Percentiles rank a stretch among this genome's conserved stretches.
phyloP scores from a whole-genome alignment of 2,113 vertebrate genomes.

The Pituophis catenifer region DNA sequence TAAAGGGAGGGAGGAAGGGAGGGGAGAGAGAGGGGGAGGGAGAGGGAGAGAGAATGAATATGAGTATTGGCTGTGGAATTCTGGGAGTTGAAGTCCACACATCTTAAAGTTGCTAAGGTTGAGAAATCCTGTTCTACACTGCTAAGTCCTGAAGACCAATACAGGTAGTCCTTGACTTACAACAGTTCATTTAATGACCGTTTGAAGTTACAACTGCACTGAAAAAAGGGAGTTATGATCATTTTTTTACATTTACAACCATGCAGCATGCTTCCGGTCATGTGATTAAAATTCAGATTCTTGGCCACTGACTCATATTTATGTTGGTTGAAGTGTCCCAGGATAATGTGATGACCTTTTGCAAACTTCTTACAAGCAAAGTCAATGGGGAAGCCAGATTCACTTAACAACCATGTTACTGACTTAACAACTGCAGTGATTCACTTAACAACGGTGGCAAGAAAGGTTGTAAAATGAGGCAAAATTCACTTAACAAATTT shows the following conservation, averaged over 20 bases:
- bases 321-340: background rate
- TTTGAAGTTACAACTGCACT: background rate
- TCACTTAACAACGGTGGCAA: background rate
- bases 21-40: too few relatives aligned
- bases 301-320: background rate
- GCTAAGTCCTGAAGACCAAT: background rate
- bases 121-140: background rate
- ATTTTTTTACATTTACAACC: too few relatives aligned
- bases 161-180: background rate
- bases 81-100: too few relatives aligned
- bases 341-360: background rate
- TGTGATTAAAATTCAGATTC: background rate
- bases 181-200: background rate
- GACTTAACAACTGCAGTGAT: background rate
- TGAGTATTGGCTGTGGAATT: too few relatives aligned
- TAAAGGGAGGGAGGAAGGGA: background rate
- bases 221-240: background rate
- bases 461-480: background rate
- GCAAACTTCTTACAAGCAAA: background rate
- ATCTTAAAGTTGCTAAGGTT: too few relatives aligned
- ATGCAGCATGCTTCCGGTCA: background rate
- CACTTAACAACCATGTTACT: background rate
- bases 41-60: too few relatives aligned
- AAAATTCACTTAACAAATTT: background rate
- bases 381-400: background rate